phyloP scores from a whole-genome alignment of 2,797 vertebrate species.

The Borostomias antarcticus region DNA sequence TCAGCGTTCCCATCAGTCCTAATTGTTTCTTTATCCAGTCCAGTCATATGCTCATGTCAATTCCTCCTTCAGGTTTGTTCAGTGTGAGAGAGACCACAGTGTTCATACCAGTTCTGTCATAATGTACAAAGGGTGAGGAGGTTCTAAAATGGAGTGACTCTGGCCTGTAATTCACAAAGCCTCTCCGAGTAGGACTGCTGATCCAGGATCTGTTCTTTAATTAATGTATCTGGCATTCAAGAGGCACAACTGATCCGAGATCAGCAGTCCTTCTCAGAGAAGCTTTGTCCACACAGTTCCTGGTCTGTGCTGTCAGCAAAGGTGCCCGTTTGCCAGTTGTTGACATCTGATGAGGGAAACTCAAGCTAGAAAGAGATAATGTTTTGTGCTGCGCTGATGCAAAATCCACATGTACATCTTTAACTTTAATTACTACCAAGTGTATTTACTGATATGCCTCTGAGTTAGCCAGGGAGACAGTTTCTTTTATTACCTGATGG shows the following conservation, averaged over 20 bases:
- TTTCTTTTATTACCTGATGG: conserved; percentile 15
- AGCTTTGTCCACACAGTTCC: conserved; percentile 10
- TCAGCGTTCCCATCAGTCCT: conserved; percentile 32
- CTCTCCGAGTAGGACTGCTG: too few species aligned
- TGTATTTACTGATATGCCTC: conserved; percentile 28
- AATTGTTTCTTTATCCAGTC: conserved; percentile 23
- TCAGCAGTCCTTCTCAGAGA: conserved; percentile 30
- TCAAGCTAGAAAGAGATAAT: conserved; percentile 38
- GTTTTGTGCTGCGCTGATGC: conserved; percentile 76
- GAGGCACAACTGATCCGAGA: too few species aligned
- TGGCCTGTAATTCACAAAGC: too few species aligned
- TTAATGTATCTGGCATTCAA: too few species aligned
- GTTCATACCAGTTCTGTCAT: conserved; percentile 21
- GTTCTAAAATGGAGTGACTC: too few species aligned
- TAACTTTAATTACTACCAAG: conserved; percentile 52
- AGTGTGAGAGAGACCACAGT: conserved; percentile 15
- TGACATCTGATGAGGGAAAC: conserved; percentile 35
- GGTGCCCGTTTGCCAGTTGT: conserved; percentile 36
- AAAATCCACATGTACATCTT: conserved; percentile 82
- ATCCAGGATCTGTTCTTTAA: too few species aligned
- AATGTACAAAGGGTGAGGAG: conserved; percentile 38
- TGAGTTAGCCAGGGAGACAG: background rate
- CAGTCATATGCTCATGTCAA: conserved; percentile 52
- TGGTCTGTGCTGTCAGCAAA: conserved; percentile 24
- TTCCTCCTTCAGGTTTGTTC: background rate